Conservation (phyloP, 1,140 invertebrate genomes). For the Eriosoma lanigerum region DNA sequence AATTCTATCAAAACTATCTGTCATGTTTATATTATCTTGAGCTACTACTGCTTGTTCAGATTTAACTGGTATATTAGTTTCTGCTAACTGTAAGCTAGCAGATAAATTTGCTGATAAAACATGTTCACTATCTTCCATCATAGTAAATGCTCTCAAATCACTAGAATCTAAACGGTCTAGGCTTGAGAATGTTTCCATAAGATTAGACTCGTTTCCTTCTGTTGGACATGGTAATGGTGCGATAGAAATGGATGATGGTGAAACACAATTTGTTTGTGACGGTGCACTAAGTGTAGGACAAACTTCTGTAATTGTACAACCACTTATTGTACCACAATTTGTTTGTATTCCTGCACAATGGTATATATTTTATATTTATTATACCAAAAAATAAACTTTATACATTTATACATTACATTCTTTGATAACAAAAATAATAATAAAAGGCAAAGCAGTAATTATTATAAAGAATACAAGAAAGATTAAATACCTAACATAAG, state of each 20-base stretch:
- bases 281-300: not conserved
- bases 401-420: no score
- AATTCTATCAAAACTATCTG: conserved; percentile 45
- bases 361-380: no score
- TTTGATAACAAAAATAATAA: no score
- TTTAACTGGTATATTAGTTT: not conserved
- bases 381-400: no score
- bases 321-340: conserved; percentile 31
- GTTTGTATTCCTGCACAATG: conserved; percentile 16
- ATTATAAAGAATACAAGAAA: no score
- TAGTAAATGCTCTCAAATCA: conserved; percentile 42
- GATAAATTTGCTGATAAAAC: conserved; percentile 40
- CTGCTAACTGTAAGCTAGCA: conserved; percentile 40
- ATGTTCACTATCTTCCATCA: conserved; percentile 29
- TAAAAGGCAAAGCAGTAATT: no score
- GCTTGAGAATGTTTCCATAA: conserved; percentile 36
- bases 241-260: not conserved
- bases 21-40: conserved; percentile 23
- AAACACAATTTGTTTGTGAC: not conserved
- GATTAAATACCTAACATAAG: no score
- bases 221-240: not conserved
- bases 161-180: conserved; percentile 46
- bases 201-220: conserved; percentile 2
- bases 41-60: not conserved
- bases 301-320: conserved; percentile 23